Evolutionary conservation across 1,140 invertebrate species (phyloP), one percentile per base, ranked within the genome.

Genomic region (Lordiphosa clarofinis): DNA sequence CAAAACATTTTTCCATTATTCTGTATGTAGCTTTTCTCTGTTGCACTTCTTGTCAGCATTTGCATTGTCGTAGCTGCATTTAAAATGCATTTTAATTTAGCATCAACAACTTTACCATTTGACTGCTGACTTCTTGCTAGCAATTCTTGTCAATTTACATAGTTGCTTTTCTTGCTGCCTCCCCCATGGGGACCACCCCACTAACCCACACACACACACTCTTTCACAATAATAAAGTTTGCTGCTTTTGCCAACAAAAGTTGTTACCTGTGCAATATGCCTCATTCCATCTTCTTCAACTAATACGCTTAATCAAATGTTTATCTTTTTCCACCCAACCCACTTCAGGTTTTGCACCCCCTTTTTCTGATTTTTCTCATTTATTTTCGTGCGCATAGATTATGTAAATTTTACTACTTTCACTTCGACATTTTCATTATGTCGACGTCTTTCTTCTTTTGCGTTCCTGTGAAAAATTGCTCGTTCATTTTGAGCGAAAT

Each of bases 331-430:
- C 8, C 11, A 4, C 12, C 21, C 8, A 10, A 19, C 19, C 19
- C 19, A 3, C 2, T 19, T 13, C 9, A 7, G 24, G n/a, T 3
- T 21, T 1, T 7, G 4, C 21, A 9, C 38, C 5, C 12, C 36
- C 31, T 13, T 28, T 71, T 66, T 19, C 65, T 73, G 76, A 78
- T 84, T 71, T 76, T 84, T 84, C 68, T 72, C 68, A 84, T 82
- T 82, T 82, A 84, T 82, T 84, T 84, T 78, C 72, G 73, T 70
- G 78, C 73, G 79, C 78, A 82, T 82, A 82, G 78, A 82, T 82
- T 82, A 82, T 82, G 78, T 58, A 82, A 82, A 82, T 82, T 82
- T 82, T 82, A 82, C 78, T 82, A 82, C 78, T 82, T 82, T 82
- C 73, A 84, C 78, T 78, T 82, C 79, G 78, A 82, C 78, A 84